phyloP scores from a whole-genome alignment of 2,797 vertebrate genomes.

The Alcedo atthis region DNA sequence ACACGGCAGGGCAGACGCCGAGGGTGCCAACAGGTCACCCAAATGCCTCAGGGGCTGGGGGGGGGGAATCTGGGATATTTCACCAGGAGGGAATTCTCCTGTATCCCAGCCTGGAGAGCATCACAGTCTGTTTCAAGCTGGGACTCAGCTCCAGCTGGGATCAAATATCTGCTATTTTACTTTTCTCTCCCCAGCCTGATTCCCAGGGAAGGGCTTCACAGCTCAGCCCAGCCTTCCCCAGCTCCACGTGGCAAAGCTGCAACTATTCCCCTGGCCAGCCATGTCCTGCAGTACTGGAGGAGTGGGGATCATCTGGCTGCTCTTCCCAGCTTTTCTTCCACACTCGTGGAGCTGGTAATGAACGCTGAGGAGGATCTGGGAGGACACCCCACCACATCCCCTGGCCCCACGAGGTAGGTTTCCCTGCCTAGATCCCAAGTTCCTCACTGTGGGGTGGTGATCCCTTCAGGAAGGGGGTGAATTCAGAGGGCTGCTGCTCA shows the following conservation, averaged over 20 bases:
- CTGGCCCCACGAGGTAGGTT: not conserved
- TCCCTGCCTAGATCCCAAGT: not conserved
- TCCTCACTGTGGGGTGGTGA: rapidly evolving
- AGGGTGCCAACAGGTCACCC: not conserved
- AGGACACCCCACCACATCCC: not conserved
- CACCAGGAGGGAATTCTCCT: not conserved
- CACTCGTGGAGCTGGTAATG: rapidly evolving
- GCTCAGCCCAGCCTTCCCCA: not conserved
- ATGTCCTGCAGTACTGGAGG: rapidly evolving
- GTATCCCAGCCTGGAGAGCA: not conserved
- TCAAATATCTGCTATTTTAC: not conserved
- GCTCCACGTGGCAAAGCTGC: not conserved
- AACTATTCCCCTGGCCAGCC: not conserved
- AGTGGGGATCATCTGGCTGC: not conserved
- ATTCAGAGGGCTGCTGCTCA: not conserved
- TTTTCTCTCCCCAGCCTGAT: not conserved
- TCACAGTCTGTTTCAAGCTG: not conserved
- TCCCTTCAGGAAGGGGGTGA: not conserved
- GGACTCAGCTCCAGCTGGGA: not conserved
- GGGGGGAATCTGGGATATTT: not conserved
- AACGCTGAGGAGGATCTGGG: rapidly evolving
- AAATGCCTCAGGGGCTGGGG: not conserved
- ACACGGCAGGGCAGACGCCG: not conserved
- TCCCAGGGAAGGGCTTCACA: conserved; percentile 13
- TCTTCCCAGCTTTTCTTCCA: not conserved